phyloP scores from a whole-genome alignment of 1,140 invertebrate genomes.

The Octopus sinensis region DNA sequence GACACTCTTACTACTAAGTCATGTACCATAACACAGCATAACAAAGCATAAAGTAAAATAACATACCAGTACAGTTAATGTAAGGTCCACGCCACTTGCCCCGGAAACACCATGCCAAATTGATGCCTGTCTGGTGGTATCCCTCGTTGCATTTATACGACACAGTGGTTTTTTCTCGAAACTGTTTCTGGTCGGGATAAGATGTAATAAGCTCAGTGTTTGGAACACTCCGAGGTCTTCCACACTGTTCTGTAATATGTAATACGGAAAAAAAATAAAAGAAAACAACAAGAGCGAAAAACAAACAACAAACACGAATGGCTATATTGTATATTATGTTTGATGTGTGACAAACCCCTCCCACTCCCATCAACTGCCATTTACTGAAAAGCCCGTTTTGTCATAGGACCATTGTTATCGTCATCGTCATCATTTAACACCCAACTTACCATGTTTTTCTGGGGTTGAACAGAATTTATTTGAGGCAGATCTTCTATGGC shows the following conservation, averaged over 20 bases:
- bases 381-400: no score
- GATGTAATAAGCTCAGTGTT: neutral
- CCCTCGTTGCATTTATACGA: neutral
- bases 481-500: no score
- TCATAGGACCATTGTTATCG: no score
- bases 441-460: no score
- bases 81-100: neutral
- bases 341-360: no score
- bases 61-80: neutral
- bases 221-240: neutral
- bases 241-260: neutral
- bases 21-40: no score
- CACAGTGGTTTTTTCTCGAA: neutral
- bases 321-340: no score
- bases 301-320: neutral
- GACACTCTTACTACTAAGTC: no score
- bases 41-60: no score
- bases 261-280: neutral
- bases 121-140: neutral
- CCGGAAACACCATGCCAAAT: neutral
- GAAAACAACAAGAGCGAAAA: neutral
- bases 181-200: neutral
- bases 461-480: no score
- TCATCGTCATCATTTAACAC: no score
- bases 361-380: no score